Evolutionary conservation across 1,140 invertebrate genomes (phyloP), one percentile per base, ranked within the genome.

Genomic region (Megalopta genalis): DNA sequence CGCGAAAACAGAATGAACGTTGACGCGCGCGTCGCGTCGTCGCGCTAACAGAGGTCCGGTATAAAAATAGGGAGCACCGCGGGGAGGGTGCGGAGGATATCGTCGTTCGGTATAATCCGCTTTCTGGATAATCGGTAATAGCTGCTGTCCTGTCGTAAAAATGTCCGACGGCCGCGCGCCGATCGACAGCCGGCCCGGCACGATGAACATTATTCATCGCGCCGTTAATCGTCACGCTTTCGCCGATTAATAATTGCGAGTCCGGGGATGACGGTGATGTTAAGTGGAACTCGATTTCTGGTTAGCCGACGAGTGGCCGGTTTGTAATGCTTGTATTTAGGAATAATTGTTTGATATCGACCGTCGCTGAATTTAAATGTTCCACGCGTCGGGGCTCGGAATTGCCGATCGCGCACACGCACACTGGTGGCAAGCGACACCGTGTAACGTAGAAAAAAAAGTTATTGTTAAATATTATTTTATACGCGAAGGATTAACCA

Each of bases 121-220:
- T 65, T 65, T 42, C 37, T 62, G 37, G n/a, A 37, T 42, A 65
- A 65, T 42, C 39, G 63, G 63, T 63, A 63, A 63, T 63, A 63
- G 60, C 27, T 21, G 37, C 16, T 63, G 60, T 21, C 16, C 60
- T 63, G 27, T 63, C 60, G 60, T 63, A 63, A 63, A 63, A 63
- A 63, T 63, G 60, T 63, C 60, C 60, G 25, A 5, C 16, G n/a
- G 21, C 7, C 16, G 7, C 27, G 60, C 2, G 49, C 0, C 14
- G 42, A 63, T 21, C 0, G 60, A 63, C 60, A 37, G 60, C 0
- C 60, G 7, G 23, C 60, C 25, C 6, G 5, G 25, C 27, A 21
- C 27, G 14, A 37, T 37, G 27, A 63, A 63, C 60, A 32, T 63
- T 63, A 63, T 63, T 63, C 60, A 63, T 63, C 60, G 32, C 60